Base-by-base conservation (phyloP, 2,888 invertebrate genomes). In the Thecocarcelia acutangulata region DNA sequence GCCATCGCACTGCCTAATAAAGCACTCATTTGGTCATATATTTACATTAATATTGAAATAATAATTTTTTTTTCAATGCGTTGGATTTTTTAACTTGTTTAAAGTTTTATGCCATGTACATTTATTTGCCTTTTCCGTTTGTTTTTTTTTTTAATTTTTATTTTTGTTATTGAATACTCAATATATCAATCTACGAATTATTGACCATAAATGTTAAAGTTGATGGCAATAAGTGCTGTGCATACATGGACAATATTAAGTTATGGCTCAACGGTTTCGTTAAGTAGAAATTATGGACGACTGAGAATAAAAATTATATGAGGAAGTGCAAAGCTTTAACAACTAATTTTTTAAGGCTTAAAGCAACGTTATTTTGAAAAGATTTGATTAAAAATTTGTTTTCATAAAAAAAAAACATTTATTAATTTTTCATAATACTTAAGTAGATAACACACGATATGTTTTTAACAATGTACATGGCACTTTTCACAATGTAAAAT, bases 181-280 rank as follows among this genome's bases (percentile, higher is more conserved):
- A 42, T 66, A 74, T 64, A 28, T 64, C 54, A 56, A 64, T 56
- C 74, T 48, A 50, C 37, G 40, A 33, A 58, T 66, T 66, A 58
- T 66, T 74, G 64, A 48, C 56, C 66, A 48, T 74, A 74, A 64
- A 61, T 61, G 42, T 52, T 33, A 63, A 52, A 52, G 61, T 17
- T 40, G 64, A 64, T 58, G 37, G 19, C 58, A 48, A 58, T 48
- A 58, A 70, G 69, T 58, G 69, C 56, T 21, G 33, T 44, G 12
- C 52, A 68, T 54, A 54, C 11, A 68, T 12, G 28, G 24, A 17
- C 44, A 48, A 48, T 17, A 21, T 21, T 58, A 58, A 48, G 58
- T 58, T 70, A 70, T 58, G 46, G 19, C 69, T 48, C 46, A 48
- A 58, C n/a, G 21, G 15, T 56, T 69, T 46, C 28, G 28, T 4